These are phyloP conservation scores for Nemotelus pantherinus DNA, from an alignment of 2,888 invertebrate species.

Conservation along the genomic window DNA sequence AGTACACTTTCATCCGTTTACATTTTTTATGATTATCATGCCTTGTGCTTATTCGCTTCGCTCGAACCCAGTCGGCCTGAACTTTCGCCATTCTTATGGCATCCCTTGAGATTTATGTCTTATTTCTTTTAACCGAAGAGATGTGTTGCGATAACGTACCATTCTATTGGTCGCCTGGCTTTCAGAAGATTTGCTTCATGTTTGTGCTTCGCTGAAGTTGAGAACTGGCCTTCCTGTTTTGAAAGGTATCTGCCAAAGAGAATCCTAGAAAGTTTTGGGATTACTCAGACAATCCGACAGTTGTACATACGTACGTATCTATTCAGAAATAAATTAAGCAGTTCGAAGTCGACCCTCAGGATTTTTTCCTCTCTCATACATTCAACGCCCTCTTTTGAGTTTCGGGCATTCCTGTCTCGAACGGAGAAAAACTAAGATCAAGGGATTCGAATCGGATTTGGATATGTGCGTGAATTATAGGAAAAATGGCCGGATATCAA, in stretches of 20 bases:
- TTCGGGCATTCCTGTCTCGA: conserved; percentile 12
- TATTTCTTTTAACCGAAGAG: conserved; percentile 41
- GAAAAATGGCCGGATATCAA: conserved; percentile 43
- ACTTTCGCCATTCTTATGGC: conserved; percentile 10
- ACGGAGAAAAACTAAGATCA: conserved; percentile 1
- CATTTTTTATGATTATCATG: conserved; percentile 21
- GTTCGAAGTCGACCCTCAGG: not conserved
- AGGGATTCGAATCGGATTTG: conserved; percentile 33
- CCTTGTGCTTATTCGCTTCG: not conserved
- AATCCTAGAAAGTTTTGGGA: conserved; percentile 22
- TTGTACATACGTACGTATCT: not conserved
- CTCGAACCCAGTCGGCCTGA: not conserved
- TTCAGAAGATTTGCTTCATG: conserved; percentile 11
- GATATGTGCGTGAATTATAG: conserved; percentile 18
- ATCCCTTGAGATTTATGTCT: conserved; percentile 46
- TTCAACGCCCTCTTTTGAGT: not conserved
- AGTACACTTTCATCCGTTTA: conserved; percentile 28
- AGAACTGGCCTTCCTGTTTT: conserved; percentile 11
- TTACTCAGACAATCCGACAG: conserved; percentile 8
- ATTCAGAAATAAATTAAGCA: conserved; percentile 27
- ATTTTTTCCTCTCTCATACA: conserved; percentile 1
- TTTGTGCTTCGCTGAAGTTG: not conserved
- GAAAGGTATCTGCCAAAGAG: conserved; percentile 22
- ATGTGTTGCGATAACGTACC: conserved; percentile 39
- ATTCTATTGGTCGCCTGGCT: conserved; percentile 35